Percentiles rank a stretch among this genome's conserved stretches.
Evolutionary conservation across 2,113 vertebrate species (phyloP).

Genomic region (Galeopterus variegatus): DNA sequence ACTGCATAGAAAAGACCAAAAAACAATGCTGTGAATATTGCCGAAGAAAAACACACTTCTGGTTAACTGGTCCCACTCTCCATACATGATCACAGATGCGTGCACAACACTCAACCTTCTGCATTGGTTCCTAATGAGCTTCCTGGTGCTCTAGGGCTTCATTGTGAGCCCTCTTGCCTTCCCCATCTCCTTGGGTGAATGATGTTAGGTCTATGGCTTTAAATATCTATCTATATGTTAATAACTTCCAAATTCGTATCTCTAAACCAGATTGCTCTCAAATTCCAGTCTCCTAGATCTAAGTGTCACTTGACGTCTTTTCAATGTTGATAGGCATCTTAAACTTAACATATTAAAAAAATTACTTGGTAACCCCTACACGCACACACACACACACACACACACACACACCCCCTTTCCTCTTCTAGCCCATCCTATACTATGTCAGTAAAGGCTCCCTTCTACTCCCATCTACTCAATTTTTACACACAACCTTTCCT

Average conservation of each 20-base stretch:
- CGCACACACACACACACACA: neutral
- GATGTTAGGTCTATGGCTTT: constrained; percentile 15
- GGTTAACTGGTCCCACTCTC: neutral
- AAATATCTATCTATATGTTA: constrained; percentile 40
- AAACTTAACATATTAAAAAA: constrained; percentile 39
- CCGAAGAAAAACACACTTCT: neutral
- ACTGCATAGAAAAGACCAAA: neutral
- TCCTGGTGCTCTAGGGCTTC: neutral
- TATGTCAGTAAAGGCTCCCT: neutral
- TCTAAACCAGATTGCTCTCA: constrained; percentile 10
- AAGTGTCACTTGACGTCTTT: constrained; percentile 58
- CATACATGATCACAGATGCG: neutral
- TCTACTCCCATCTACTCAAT: neutral
- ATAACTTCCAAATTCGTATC: constrained; percentile 13
- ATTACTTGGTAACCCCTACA: neutral
- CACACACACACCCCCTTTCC: neutral
- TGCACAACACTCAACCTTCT: neutral
- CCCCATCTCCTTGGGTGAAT: neutral
- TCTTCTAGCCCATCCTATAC: neutral
- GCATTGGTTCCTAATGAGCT: neutral
- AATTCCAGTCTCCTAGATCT: constrained; percentile 25
- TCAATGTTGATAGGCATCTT: constrained; percentile 68
- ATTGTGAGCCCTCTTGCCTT: neutral
- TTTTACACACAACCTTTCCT: neutral
- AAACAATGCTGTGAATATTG: neutral